A percentile compares a stretch with the other conserved stretches of the same genome.
These are phyloP conservation scores for Hydrocynus forskahlii DNA, from an alignment of 2,797 vertebrate genomes.

Conservation along the genomic window DNA sequence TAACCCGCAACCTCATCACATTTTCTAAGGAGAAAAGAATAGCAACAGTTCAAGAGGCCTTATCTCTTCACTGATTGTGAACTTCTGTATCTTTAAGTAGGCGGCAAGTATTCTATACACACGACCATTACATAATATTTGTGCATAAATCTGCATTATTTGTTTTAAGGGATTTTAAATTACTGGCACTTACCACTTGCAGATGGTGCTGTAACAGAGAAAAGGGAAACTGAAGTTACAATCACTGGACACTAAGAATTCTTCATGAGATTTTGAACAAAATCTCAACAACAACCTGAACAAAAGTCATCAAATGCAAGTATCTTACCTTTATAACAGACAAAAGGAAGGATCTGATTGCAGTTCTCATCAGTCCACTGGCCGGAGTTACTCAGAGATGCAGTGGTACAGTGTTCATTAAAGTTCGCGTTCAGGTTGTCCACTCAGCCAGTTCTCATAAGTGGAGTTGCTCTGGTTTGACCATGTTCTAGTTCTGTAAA, in stretches of 20 bases:
- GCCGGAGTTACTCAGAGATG: not conserved
- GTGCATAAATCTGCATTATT: too few relatives aligned
- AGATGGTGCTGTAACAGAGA: too few relatives aligned
- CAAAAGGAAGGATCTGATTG: not conserved
- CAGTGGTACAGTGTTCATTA: not conserved
- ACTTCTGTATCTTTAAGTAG: not conserved
- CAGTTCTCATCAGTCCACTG: not conserved
- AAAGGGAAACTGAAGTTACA: too few relatives aligned
- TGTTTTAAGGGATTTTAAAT: too few relatives aligned
- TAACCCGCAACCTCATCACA: not conserved
- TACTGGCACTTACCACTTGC: too few relatives aligned
- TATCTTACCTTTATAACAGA: slow-evolving; percentile 1
- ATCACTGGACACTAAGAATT: not conserved
- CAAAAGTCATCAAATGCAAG: not conserved
- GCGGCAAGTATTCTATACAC: too few relatives aligned
- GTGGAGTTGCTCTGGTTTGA: slow-evolving; percentile 24
- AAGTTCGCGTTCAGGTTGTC: not conserved
- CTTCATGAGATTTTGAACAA: not conserved
- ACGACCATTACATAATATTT: too few relatives aligned
- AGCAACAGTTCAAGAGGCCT: too few relatives aligned
- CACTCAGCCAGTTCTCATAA: too few relatives aligned
- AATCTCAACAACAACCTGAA: not conserved
- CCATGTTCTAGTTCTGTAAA: too few relatives aligned
- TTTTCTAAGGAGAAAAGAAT: not conserved
- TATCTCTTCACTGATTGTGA: not conserved